phyloP scores from a whole-genome alignment of 30 jellyfish, hydroid and myxozoan genomes.

The Turritopsis rubra region DNA sequence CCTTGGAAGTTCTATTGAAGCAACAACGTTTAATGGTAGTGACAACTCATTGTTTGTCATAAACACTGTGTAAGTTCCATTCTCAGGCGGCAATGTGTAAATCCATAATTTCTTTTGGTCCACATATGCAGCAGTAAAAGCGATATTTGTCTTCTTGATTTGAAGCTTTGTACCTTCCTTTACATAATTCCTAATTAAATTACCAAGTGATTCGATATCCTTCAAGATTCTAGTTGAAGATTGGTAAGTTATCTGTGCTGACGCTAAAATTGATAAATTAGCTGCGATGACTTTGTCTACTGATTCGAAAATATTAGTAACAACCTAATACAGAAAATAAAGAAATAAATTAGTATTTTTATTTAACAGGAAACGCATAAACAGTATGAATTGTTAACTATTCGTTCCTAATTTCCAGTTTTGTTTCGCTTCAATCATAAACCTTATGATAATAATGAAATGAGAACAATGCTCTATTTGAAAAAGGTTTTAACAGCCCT shows the following conservation, averaged over 20 bases:
- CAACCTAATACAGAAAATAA: background rate
- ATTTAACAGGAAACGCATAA: too few relatives aligned
- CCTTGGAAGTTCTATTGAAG: slow-evolving; percentile 18
- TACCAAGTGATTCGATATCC: background rate
- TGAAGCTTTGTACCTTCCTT: background rate
- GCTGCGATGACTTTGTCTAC: slow-evolving; percentile 21
- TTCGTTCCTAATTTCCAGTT: too few relatives aligned
- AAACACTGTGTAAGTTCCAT: background rate
- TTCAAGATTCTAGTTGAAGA: slow-evolving; percentile 23
- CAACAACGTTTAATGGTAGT: background rate
- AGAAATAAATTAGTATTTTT: background rate
- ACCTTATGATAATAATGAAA: too few relatives aligned
- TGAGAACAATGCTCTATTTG: too few relatives aligned
- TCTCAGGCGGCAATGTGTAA: background rate
- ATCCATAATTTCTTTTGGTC: background rate
- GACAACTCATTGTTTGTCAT: background rate
- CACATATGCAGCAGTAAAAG: slow-evolving; percentile 7
- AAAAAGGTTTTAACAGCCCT: too few relatives aligned
- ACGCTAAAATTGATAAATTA: background rate
- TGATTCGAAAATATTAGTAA: slow-evolving; percentile 9
- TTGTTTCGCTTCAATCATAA: too few relatives aligned
- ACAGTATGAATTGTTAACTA: too few relatives aligned
- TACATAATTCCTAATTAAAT: background rate
- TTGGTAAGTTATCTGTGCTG: slow-evolving; percentile 7
- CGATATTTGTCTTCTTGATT: slow-evolving; percentile 15